Base-by-base conservation (phyloP, 2,113 vertebrate genomes). In the Neodontobutis hainanensis region DNA sequence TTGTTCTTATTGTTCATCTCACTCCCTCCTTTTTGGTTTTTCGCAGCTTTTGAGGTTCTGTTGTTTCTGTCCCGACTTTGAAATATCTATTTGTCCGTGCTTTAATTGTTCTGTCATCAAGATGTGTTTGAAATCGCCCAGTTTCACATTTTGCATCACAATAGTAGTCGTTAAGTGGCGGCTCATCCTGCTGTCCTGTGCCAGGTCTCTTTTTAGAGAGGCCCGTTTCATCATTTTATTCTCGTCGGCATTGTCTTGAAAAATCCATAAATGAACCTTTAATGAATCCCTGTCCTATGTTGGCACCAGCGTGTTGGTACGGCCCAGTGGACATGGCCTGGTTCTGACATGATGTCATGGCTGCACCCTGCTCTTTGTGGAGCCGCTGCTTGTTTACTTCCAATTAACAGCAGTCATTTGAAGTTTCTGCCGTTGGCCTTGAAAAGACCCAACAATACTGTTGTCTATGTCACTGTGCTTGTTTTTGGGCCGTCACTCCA, bases 101-200 rank as follows among this genome's bases (percentile, higher is more conserved):
- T 87, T 84, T 92, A 85, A 93, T 89, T 91, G 87, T 85, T 81
- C 80, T 40, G 78, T 65, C 63, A 67, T 78, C 66, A 36, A 77
- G 77, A 78, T 88, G 65, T 61, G 82, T 90, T 85, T 87, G 87
- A 91, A 87, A 85, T 81, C 8, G 70, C 77, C 38, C 44, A 16
- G 65, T 83, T 83, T 80, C 59, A 73, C 59, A 81, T 82, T 92
- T 88, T 85, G 73, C 91, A 92, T 92, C 6, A 93, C 86, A 94
- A 92, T 89, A 35, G 87, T 11, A 47, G 47, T 85, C 68, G 74
- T 85, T 89, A 85, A 87, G 42, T 5, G 63, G 27, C 32, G 19
- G 78, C 68, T 81, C 83, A 59, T 71, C 74, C 70, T 1, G 47
- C 72, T 73, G 71, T 65, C 78, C 75, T 7, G 43, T 85, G 85